phyloP scores from a whole-genome alignment of 2,797 vertebrate species.

The Muscicapa striata region DNA sequence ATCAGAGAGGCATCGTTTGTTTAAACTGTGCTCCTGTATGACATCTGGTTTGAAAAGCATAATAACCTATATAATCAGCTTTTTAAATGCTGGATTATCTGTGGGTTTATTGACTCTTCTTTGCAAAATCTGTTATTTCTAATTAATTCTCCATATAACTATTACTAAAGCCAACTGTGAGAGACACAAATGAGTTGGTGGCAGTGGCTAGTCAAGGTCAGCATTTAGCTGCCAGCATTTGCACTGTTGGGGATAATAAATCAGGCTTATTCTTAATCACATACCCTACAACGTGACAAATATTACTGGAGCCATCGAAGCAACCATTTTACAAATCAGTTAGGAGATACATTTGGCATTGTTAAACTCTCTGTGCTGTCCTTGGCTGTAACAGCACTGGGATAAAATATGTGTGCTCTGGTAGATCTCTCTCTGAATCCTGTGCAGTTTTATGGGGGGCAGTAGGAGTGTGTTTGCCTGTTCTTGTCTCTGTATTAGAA shows the following conservation, averaged over 20 bases:
- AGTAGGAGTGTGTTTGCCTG: fast-evolving
- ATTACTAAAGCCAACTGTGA: conserved; percentile 25
- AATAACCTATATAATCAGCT: conserved; percentile 63
- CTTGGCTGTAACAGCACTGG: background rate
- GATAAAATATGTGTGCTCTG: background rate
- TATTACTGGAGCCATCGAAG: background rate
- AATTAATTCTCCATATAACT: conserved; percentile 59
- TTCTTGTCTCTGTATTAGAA: background rate
- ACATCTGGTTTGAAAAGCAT: conserved; percentile 60
- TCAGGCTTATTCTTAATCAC: conserved; percentile 41
- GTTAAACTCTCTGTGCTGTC: background rate
- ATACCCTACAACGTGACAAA: conserved; percentile 29
- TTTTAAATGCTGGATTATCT: conserved; percentile 65
- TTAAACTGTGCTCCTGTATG: conserved; percentile 38
- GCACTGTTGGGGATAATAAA: conserved; percentile 35
- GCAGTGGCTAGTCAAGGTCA: conserved; percentile 56
- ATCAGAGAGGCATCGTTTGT: conserved; percentile 21
- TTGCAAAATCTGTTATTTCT: conserved; percentile 59
- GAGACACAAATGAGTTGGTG: conserved; percentile 39
- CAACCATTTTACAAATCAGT: conserved; percentile 26
- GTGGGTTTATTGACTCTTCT: conserved; percentile 52
- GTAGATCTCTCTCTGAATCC: background rate
- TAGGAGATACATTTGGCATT: conserved; percentile 10
- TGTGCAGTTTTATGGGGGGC: background rate
- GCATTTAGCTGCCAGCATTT: conserved; percentile 38